Conservation (phyloP, 2,797 vertebrate genomes). For the Valencia hispanica region DNA sequence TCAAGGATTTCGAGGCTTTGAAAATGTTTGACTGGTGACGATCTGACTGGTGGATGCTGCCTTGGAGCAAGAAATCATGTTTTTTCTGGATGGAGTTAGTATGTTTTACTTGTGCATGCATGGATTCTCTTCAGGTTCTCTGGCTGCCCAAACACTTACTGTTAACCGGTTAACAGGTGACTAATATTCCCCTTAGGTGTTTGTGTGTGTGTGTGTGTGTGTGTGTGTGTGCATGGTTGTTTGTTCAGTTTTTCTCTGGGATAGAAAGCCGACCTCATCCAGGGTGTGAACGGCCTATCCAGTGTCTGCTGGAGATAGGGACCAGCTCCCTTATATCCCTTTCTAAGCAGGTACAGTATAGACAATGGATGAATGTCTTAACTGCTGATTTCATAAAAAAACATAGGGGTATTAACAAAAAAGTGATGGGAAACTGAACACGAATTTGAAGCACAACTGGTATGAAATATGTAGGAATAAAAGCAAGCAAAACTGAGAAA, state of each 20-base stretch:
- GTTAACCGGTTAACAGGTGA: too few species aligned
- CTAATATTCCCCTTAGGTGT: too few species aligned
- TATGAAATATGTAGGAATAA: neutral
- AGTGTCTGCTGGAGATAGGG: neutral
- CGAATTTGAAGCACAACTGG: neutral
- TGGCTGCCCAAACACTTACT: too few species aligned
- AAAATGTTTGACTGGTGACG: neutral
- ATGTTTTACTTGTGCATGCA: too few species aligned
- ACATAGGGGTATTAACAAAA: neutral
- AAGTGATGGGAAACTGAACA: neutral
- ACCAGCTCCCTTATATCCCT: neutral
- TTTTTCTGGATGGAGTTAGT: too few species aligned
- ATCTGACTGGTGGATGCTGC: neutral
- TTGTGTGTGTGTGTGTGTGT: too few species aligned
- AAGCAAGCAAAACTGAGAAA: neutral
- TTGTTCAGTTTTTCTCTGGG: neutral
- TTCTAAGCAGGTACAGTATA: too few species aligned
- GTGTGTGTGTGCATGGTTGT: too few species aligned
- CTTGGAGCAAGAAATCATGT: neutral
- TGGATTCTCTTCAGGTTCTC: too few species aligned
- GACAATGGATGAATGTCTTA: neutral
- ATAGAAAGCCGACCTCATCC: neutral
- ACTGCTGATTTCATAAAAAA: neutral
- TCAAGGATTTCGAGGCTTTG: neutral
- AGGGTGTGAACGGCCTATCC: neutral